Conservation (phyloP, 2,888 invertebrate genomes). For the Harmothoe impar region DNA sequence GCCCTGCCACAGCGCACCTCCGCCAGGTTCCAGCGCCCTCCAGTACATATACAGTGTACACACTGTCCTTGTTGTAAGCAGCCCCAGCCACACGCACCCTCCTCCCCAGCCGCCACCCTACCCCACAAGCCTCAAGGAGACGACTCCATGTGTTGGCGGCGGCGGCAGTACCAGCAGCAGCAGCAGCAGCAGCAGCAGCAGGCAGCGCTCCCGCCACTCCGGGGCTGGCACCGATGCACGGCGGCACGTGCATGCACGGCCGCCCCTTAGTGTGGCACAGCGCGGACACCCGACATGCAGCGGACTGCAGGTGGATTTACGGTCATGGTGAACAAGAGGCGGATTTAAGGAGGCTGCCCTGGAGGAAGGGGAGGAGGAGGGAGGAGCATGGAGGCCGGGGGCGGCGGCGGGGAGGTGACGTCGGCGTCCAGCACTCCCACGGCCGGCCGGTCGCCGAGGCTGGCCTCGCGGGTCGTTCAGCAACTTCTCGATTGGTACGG, state of each 20-base stretch:
- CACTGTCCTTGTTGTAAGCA: no score
- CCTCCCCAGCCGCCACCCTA: no score
- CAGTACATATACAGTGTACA: no score
- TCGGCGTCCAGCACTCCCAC: neutral
- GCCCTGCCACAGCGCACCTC: no score
- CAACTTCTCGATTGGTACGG: slow-evolving; percentile 29
- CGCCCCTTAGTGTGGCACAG: neutral
- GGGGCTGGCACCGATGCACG: no score
- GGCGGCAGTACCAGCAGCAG: neutral
- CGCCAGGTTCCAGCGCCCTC: no score
- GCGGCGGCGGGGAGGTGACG: neutral
- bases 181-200: no score
- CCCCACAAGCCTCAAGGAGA: no score
- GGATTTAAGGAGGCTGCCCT: neutral
- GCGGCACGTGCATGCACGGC: neutral
- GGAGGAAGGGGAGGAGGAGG: slow-evolving; percentile 15
- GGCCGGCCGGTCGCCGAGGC: slow-evolving; percentile 14
- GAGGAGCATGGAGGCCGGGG: neutral
- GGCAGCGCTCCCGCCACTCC: no score
- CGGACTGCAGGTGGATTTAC: neutral
- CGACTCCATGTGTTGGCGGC: neutral
- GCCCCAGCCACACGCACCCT: no score
- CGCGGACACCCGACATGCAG: neutral
- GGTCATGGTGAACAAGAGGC: neutral
- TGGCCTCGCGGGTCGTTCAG: slow-evolving; percentile 24